These are phyloP conservation scores for Prunella himalayana DNA, from an alignment of 2,113 vertebrate species.

Conservation along the genomic window DNA sequence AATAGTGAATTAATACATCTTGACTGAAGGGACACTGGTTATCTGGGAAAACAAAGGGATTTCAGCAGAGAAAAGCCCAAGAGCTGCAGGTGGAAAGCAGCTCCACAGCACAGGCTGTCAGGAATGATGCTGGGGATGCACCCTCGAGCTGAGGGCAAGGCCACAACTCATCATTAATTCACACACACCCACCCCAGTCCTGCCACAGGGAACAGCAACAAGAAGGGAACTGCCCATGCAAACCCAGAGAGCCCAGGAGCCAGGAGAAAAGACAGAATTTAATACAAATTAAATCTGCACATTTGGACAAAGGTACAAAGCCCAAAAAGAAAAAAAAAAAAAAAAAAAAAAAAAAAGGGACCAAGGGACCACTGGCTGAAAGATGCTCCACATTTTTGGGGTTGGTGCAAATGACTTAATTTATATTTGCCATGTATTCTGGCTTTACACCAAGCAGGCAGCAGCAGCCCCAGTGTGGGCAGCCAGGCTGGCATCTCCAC, in stretches of 20 bases:
- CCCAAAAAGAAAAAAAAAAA: too few species aligned
- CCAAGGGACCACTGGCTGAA: background rate
- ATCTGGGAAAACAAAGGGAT: background rate
- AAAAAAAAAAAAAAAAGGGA: too few species aligned
- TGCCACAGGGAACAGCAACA: background rate
- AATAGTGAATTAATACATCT: background rate
- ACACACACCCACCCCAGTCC: background rate
- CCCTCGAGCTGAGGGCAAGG: background rate
- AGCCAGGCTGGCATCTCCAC: background rate
- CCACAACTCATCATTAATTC: background rate
- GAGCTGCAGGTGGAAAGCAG: background rate
- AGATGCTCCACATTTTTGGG: rapidly evolving
- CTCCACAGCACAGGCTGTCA: background rate
- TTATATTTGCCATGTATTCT: background rate
- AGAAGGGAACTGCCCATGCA: rapidly evolving
- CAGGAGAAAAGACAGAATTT: background rate
- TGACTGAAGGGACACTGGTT: background rate
- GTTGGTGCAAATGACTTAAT: background rate
- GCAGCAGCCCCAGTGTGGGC: background rate
- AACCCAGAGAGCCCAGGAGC: background rate
- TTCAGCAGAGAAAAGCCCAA: background rate
- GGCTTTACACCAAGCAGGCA: background rate
- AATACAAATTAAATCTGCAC: background rate
- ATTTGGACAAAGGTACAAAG: background rate
- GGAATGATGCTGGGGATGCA: background rate